phyloP scores from a whole-genome alignment of 2,888 invertebrate species.

The Apamea sordens region DNA sequence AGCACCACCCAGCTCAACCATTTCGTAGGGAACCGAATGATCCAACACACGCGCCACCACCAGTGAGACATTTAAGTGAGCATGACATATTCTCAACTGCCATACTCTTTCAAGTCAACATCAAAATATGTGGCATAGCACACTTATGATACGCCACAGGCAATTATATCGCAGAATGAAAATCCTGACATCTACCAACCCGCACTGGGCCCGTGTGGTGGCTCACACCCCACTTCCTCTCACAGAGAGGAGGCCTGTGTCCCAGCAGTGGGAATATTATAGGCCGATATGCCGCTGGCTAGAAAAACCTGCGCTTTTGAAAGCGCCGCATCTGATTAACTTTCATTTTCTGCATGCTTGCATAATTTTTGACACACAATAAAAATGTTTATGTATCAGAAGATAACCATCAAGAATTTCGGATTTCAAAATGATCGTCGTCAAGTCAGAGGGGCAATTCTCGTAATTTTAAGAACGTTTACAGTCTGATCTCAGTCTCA shows the following conservation, averaged over 20 bases:
- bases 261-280: background rate
- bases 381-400: constrained; percentile 1
- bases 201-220: background rate
- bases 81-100: too few species aligned
- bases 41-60: too few species aligned
- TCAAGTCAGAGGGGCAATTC: too few species aligned
- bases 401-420: constrained; percentile 1
- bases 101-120: too few species aligned
- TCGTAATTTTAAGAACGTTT: too few species aligned
- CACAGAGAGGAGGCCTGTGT: background rate
- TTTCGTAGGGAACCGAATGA: too few species aligned
- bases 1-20: too few species aligned
- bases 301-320: background rate
- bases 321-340: background rate
- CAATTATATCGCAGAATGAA: background rate
- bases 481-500: too few species aligned
- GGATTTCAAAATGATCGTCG: constrained; percentile 7
- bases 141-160: background rate
- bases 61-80: too few species aligned
- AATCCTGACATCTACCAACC: background rate
- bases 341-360: background rate
- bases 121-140: too few species aligned
- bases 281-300: background rate
- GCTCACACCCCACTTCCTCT: background rate
- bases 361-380: background rate